phyloP scores from a whole-genome alignment of 2,113 vertebrate genomes.

The Nothobranchius kuhntae region DNA sequence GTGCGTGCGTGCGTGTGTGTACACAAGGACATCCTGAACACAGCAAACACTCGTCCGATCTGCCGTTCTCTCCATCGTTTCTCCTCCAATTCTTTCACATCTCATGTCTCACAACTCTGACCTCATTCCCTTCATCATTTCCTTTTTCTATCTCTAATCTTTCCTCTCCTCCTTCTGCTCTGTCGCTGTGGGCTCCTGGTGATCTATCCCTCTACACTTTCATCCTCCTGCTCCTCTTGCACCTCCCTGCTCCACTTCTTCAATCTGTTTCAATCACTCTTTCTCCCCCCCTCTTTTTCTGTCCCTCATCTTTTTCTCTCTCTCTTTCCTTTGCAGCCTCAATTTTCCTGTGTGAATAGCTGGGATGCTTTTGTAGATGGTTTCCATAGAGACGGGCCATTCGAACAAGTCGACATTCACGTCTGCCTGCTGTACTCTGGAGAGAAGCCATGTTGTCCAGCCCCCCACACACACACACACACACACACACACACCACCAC shows the following conservation, averaged over 20 bases:
- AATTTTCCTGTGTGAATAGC: constrained; percentile 71
- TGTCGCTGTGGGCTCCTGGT: constrained; percentile 31
- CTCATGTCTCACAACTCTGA: constrained; percentile 44
- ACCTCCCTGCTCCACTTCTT: constrained; percentile 33
- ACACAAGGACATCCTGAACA: constrained; percentile 40
- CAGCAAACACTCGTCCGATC: constrained; percentile 21
- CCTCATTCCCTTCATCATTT: constrained; percentile 49
- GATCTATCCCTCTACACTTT: constrained; percentile 40
- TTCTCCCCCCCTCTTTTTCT: background rate
- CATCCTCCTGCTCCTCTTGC: constrained; percentile 12
- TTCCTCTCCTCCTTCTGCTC: constrained; percentile 17
- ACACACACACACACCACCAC: too few species aligned
- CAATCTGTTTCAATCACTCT: constrained; percentile 25
- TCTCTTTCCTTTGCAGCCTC: constrained; percentile 38
- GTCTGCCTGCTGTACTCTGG: constrained; percentile 52
- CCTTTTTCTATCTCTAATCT: background rate
- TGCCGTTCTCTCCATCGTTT: constrained; percentile 19
- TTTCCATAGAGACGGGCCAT: constrained; percentile 75
- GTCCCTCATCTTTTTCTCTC: background rate
- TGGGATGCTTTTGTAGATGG: constrained; percentile 74
- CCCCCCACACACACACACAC: constrained; percentile 10
- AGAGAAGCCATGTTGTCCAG: constrained; percentile 61
- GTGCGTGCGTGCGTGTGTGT: constrained; percentile 28
- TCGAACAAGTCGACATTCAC: constrained; percentile 75
- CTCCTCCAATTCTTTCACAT: constrained; percentile 30